A percentile compares a stretch with the other conserved stretches of the same genome.
phyloP scores from a whole-genome alignment of 92 coral and sea anemone species.

The Zoanthus solanderi region DNA sequence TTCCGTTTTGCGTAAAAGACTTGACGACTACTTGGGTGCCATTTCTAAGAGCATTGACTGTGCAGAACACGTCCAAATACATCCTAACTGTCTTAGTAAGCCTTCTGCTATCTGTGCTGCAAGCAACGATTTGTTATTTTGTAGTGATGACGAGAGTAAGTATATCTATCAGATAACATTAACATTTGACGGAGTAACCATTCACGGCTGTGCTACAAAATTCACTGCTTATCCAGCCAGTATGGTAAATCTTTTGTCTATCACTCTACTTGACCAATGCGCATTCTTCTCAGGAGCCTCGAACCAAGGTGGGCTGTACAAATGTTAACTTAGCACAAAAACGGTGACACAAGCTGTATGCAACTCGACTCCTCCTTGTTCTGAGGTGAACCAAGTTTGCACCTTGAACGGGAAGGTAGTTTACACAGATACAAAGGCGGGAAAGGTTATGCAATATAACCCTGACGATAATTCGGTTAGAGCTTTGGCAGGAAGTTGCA shows the following conservation, averaged over 20 bases:
- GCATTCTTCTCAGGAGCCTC: conserved; percentile 37
- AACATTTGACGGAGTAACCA: conserved; percentile 7
- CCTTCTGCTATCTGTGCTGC: conserved; percentile 58
- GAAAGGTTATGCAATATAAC: conserved; percentile 6
- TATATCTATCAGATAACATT: conserved; percentile 45
- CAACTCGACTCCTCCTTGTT: conserved; percentile 42
- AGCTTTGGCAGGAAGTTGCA: conserved; percentile 27
- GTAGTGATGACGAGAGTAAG: conserved; percentile 52
- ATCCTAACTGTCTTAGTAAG: conserved; percentile 19
- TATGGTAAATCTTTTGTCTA: conserved; percentile 46
- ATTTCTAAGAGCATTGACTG: conserved; percentile 44
- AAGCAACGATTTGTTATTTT: conserved; percentile 55
- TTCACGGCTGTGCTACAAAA: background rate
- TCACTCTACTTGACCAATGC: conserved; percentile 46
- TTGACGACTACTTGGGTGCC: conserved; percentile 19
- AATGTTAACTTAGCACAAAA: conserved; percentile 55
- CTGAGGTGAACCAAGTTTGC: conserved; percentile 40
- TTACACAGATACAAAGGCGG: conserved; percentile 14
- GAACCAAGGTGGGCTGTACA: conserved; percentile 44
- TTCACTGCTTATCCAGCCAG: conserved; percentile 53
- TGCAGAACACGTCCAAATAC: conserved; percentile 56
- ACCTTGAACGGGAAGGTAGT: conserved; percentile 43
- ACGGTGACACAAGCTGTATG: conserved; percentile 53
- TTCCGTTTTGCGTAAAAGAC: conserved; percentile 53
- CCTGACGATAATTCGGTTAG: conserved; percentile 37